Conservation (phyloP, 2,888 invertebrate species). For the Amphipoea oculea region DNA sequence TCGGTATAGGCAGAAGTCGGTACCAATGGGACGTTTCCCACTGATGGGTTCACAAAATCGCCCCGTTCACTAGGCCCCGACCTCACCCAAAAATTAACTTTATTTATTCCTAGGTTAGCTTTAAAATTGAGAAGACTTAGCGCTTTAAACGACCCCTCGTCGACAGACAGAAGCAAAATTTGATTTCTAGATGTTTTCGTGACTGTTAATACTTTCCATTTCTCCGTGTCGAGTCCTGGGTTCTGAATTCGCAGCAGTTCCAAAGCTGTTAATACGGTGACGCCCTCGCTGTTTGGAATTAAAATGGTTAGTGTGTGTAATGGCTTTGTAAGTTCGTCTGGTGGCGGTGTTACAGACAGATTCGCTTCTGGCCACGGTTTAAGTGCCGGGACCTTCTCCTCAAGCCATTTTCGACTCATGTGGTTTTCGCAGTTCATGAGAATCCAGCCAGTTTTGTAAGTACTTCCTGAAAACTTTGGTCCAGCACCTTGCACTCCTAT, state of each 20-base stretch:
- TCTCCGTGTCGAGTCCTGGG: conserved; percentile 35
- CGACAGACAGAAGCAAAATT: conserved; percentile 25
- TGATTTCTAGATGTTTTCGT: background rate
- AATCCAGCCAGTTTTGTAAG: conserved; percentile 30
- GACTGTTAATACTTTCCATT: conserved; percentile 26
- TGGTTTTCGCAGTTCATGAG: conserved; percentile 37
- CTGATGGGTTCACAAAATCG: too few relatives aligned
- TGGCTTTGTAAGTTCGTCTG: background rate
- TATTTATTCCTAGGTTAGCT: conserved; percentile 42
- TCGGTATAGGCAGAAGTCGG: conserved; percentile 2
- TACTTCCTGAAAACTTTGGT: conserved; percentile 42
- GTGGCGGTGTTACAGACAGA: conserved; percentile 12
- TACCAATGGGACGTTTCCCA: background rate
- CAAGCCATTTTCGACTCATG: conserved; percentile 49
- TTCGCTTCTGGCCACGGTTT: conserved; percentile 49
- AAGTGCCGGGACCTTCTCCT: conserved; percentile 33
- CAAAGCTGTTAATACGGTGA: conserved; percentile 32
- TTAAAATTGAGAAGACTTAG: conserved; percentile 26
- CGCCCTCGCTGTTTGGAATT: conserved; percentile 31
- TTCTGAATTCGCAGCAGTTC: conserved; percentile 49
- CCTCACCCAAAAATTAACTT: conserved; percentile 28
- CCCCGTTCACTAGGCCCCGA: background rate
- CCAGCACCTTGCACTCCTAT: conserved; percentile 43
- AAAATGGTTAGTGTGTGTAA: conserved; percentile 15
- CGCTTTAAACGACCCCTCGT: conserved; percentile 29